Base-by-base conservation (phyloP, 2,113 vertebrate species). In the Hippocampus mohnikei region DNA sequence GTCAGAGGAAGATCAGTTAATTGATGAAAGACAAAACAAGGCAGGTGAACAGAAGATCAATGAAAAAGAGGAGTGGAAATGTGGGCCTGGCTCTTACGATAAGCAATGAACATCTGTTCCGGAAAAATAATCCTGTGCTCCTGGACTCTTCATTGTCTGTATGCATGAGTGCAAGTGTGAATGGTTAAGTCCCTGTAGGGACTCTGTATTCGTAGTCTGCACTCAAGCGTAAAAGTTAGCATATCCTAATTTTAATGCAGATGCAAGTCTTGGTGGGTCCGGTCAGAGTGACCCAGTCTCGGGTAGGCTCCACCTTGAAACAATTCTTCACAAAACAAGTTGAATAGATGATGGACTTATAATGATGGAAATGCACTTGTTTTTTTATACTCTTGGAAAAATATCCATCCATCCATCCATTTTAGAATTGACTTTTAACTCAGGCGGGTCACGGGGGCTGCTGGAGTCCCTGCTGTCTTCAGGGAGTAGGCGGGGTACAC, bases 41-140 rank as follows among this genome's bases (percentile, higher is more conserved):
- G 83, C 72, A 87, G 85, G 88, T 88, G 85, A 74, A 76, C 62
- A 55, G 66, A 72, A 67, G 67, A 73, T 8, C n/a, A 13, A 46
- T 77, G 77, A 80, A 44, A 88, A 85, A 72, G 83, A 88, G 83
- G 80, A 87, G 85, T 86, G 88, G 87, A 89, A 90, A 89, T 77
- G 88, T 85, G 84, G 74, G 67, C 25, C 77, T 77, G 76, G 33
- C 71, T 55, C 56, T 69, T 37, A 73, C 67, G 79, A 84, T 82
- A 82, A 81, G 84, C 74, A 52, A 55, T 41, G 44, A 70, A 7
- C 29, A 72, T 75, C 23, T 52, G 69, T 44, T 40, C 20, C 33
- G 33, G 33, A 66, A 66, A 66, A 27, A 56, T 25, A 3, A 37
- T 40, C 3, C 60, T 41, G 37, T 62, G 60, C 42, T 62, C 16